Percentiles rank a stretch among this genome's conserved stretches.
Conservation (phyloP, 2,113 vertebrate genomes). For the Mustelus asterias region DNA sequence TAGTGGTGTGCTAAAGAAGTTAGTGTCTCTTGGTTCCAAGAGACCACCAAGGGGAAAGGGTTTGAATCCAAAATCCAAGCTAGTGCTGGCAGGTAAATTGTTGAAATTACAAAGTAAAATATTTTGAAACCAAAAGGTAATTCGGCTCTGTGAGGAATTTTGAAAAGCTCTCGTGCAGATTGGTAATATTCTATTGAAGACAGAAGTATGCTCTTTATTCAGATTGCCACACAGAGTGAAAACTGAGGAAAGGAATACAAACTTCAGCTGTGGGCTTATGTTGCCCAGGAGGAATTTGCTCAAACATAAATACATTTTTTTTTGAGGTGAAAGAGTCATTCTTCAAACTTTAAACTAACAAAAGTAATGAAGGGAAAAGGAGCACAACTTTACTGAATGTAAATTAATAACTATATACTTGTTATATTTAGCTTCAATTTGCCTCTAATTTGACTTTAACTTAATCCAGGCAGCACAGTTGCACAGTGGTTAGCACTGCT, state of each 20-base stretch:
- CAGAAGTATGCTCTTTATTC: neutral
- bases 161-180: neutral
- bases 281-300: conserved; percentile 11
- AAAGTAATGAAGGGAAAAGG: neutral
- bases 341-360: neutral
- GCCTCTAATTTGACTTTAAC: too few species aligned
- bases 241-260: neutral
- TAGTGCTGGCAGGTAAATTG: conserved; percentile 19
- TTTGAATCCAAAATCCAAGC: neutral
- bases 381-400: neutral
- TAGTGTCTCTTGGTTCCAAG: neutral
- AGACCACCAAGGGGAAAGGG: neutral
- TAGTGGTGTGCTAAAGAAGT: neutral
- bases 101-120: conserved; percentile 25
- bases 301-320: conserved; percentile 19
- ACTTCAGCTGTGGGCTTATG: neutral
- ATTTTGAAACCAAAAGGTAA: conserved; percentile 21
- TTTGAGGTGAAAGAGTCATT: neutral
- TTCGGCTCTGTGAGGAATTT: conserved; percentile 5
- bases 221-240: conserved; percentile 5
- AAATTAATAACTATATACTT: neutral
- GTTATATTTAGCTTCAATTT: neutral
- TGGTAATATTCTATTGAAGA: conserved; percentile 15
- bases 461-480: too few species aligned
- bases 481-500: too few species aligned